A percentile compares a stretch with the other conserved stretches of the same genome.
Evolutionary conservation across 2,888 invertebrate genomes (phyloP).

Genomic region (Protophormia terraenovae): DNA sequence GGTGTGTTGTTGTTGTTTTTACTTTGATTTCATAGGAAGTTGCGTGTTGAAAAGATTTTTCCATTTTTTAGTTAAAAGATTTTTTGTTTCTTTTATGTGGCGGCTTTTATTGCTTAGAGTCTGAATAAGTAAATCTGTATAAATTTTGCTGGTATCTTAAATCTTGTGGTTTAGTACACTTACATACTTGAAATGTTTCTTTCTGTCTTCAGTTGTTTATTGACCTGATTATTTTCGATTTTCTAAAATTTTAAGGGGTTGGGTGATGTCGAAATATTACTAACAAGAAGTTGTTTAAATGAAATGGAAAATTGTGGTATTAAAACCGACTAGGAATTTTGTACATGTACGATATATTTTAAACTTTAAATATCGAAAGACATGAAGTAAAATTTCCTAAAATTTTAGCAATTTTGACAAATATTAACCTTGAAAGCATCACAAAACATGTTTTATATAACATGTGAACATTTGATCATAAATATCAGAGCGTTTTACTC

Average conservation of each 20-base stretch:
- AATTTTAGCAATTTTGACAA: no score
- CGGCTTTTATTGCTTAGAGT: not conserved
- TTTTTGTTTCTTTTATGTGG: slow-evolving; percentile 26
- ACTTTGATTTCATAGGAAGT: slow-evolving; percentile 27
- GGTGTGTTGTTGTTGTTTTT: not conserved
- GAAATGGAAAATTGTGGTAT: no score
- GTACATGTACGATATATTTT: no score
- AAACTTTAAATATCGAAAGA: no score
- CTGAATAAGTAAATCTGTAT: not conserved
- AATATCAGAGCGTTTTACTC: no score
- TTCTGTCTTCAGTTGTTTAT: not conserved
- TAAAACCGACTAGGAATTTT: no score
- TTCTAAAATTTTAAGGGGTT: not conserved
- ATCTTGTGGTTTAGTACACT: slow-evolving; percentile 13
- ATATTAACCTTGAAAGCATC: no score
- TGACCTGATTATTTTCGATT: slow-evolving; percentile 13
- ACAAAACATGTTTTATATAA: no score
- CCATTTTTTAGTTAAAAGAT: not conserved
- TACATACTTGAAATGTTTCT: slow-evolving; percentile 18
- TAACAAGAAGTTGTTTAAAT: no score
- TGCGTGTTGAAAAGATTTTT: slow-evolving; percentile 56
- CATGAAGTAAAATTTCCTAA: no score
- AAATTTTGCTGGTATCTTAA: not conserved
- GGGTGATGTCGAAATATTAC: not conserved
- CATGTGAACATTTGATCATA: no score